Evolutionary conservation across 2,888 invertebrate species (phyloP).

Genomic region (Zygaena filipendulae): DNA sequence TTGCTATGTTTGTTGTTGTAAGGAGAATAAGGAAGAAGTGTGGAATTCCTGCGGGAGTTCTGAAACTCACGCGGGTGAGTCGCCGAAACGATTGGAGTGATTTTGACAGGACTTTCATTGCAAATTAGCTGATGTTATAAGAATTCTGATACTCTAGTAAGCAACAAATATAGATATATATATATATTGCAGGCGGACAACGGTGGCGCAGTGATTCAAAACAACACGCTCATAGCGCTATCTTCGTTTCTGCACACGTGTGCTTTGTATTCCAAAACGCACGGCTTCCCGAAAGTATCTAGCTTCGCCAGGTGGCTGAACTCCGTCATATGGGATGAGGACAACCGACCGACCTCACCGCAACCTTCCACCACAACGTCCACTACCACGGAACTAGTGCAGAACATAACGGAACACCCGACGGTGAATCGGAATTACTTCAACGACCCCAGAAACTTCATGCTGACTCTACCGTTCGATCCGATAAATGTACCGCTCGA

Average conservation of each 20-base stretch:
- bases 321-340: slow-evolving; percentile 54
- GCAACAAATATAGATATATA: neutral
- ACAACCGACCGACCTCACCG: slow-evolving; percentile 29
- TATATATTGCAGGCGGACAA: slow-evolving; percentile 43
- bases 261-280: slow-evolving; percentile 45
- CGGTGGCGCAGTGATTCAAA: slow-evolving; percentile 54
- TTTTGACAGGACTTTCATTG: no score
- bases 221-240: slow-evolving; percentile 45
- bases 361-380: slow-evolving; percentile 13
- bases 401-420: slow-evolving; percentile 22
- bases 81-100: no score
- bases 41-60: no score
- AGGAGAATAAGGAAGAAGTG: no score
- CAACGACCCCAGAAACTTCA: slow-evolving; percentile 33
- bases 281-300: slow-evolving; percentile 49
- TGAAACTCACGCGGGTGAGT: no score
- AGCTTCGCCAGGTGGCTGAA: slow-evolving; percentile 45
- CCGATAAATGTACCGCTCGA: slow-evolving; percentile 50
- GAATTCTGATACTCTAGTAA: neutral
- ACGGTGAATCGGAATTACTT: slow-evolving; percentile 19
- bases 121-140: no score
- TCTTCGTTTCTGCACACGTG: slow-evolving; percentile 44
- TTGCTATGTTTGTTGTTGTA: no score
- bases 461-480: slow-evolving; percentile 47
- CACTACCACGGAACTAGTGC: neutral